Evolutionary conservation across 1,140 invertebrate species (phyloP).

Genomic region (Chrysopa pallens): DNA sequence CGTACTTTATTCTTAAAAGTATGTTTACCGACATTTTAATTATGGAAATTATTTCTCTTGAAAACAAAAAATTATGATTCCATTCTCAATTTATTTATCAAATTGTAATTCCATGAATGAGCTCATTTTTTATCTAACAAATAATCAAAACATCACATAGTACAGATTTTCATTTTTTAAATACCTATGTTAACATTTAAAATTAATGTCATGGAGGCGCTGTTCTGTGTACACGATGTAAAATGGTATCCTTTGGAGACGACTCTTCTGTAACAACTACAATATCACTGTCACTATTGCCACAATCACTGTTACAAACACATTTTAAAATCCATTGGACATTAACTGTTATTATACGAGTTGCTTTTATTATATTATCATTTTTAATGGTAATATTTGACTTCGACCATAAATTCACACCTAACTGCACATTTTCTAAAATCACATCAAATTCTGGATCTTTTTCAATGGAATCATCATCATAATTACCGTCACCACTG

Average conservation of each 20-base stretch:
- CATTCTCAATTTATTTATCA: no score
- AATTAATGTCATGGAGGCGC: constrained; percentile 5
- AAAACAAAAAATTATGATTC: no score
- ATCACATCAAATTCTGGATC: neutral
- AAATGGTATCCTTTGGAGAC: constrained; percentile 9
- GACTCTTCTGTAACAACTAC: constrained; percentile 2
- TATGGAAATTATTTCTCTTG: no score
- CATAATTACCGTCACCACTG: constrained; percentile 7
- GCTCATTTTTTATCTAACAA: no score
- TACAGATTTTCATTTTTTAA: no score
- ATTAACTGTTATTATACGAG: constrained; percentile 10
- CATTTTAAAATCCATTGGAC: constrained; percentile 21
- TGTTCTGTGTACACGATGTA: constrained; percentile 19
- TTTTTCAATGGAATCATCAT: constrained; percentile 1
- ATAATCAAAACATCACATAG: no score
- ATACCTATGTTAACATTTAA: neutral
- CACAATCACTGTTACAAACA: constrained; percentile 7
- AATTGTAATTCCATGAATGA: no score
- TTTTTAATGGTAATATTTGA: neutral
- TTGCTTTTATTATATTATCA: constrained; percentile 6
- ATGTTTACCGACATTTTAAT: no score
- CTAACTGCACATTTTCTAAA: no score
- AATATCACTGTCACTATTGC: neutral
- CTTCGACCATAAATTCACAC: neutral
- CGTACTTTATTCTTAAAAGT: no score